Evolutionary conservation across 2,113 vertebrate species (phyloP).

Genomic region (Calidris pygmaea): DNA sequence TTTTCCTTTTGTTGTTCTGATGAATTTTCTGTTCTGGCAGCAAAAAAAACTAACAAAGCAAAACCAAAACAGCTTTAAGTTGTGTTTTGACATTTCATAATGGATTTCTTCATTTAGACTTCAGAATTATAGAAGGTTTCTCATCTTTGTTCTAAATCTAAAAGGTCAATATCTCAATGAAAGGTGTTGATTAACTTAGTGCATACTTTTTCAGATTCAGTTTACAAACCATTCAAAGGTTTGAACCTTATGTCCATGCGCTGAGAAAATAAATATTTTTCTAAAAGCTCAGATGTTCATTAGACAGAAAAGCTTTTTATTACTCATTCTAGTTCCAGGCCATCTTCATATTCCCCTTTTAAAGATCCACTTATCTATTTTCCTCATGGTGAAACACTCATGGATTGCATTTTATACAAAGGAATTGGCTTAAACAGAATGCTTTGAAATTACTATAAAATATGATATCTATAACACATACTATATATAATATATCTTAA

Average conservation of each 20-base stretch:
- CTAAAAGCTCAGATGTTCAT: background rate
- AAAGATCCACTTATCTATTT: background rate
- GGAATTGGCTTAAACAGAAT: background rate
- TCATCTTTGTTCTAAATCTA: background rate
- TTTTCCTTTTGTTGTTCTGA: background rate
- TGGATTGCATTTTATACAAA: background rate
- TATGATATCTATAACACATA: too few species aligned
- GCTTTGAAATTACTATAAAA: background rate
- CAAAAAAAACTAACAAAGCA: background rate
- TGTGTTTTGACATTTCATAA: background rate
- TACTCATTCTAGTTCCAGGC: background rate
- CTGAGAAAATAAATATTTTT: background rate
- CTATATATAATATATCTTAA: background rate
- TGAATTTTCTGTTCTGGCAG: background rate
- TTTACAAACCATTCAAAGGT: background rate
- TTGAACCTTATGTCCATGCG: background rate
- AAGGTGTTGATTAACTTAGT: background rate
- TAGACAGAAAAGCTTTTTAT: background rate
- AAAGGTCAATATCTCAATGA: background rate
- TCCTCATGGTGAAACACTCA: background rate
- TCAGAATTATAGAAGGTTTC: background rate
- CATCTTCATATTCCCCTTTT: background rate
- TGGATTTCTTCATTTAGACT: background rate
- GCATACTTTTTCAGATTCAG: background rate
- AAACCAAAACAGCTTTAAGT: background rate